A percentile compares a stretch with the other conserved stretches of the same genome.
Conservation (phyloP, 2,113 vertebrate genomes). For the Podarcis cretensis region DNA sequence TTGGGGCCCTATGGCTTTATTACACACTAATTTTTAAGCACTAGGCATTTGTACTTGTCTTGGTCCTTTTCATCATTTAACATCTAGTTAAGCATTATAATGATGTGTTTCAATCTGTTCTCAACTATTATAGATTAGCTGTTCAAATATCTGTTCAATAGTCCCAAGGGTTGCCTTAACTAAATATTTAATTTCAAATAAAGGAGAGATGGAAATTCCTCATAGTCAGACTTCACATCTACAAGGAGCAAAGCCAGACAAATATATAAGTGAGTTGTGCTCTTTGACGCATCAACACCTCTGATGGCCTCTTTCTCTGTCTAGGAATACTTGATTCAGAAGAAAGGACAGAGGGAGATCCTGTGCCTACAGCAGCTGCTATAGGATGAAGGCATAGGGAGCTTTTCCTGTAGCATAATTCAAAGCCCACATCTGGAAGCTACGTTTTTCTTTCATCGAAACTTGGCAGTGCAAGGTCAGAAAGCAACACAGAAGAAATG, state of each 20-base stretch:
- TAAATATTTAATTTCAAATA: slow-evolving; percentile 46
- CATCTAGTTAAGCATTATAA: slow-evolving; percentile 39
- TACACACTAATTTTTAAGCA: slow-evolving; percentile 30
- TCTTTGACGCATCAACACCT: too few relatives aligned
- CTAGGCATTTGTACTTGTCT: background rate
- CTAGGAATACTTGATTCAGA: background rate
- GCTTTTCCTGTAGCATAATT: background rate
- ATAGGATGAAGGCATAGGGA: background rate
- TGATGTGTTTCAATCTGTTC: slow-evolving; percentile 32
- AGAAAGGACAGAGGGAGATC: background rate
- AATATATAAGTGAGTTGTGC: too few relatives aligned
- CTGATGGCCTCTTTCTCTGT: background rate
- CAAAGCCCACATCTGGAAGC: background rate
- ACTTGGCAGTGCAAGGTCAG: background rate
- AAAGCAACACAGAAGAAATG: background rate
- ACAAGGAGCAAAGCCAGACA: slow-evolving; percentile 9
- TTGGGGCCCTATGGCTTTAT: background rate
- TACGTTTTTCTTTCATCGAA: background rate
- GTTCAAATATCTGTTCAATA: slow-evolving; percentile 30
- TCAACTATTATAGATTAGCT: slow-evolving; percentile 35
- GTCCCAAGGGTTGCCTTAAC: slow-evolving; percentile 47
- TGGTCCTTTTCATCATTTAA: slow-evolving; percentile 41
- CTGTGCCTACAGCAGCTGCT: too few relatives aligned
- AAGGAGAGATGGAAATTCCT: slow-evolving; percentile 41
- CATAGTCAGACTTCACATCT: background rate